phyloP scores from a whole-genome alignment of 2,797 vertebrate species.

The Peromyscus attwateri region DNA sequence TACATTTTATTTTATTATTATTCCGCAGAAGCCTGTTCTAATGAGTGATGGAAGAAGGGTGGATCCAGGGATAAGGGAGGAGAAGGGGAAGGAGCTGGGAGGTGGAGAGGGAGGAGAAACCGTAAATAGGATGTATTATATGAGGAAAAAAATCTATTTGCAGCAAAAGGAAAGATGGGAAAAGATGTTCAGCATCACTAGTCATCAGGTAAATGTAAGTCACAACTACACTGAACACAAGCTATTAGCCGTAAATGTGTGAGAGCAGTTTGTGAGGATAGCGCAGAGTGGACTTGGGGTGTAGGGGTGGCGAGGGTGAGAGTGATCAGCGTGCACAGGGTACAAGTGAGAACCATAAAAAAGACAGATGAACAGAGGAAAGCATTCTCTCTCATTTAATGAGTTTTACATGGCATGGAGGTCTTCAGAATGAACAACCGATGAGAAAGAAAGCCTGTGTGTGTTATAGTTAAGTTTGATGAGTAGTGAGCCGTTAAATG shows the following conservation, averaged over 20 bases:
- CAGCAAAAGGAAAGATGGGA: neutral
- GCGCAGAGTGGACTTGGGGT: neutral
- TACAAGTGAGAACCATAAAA: neutral
- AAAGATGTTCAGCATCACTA: neutral
- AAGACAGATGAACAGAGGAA: neutral
- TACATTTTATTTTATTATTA: neutral
- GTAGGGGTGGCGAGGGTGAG: neutral
- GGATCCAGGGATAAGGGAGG: neutral
- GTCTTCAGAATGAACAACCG: neutral
- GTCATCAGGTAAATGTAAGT: neutral
- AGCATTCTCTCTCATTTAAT: neutral
- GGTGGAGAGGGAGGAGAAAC: neutral
- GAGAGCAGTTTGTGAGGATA: neutral
- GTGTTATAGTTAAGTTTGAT: neutral
- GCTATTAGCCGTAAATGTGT: neutral
- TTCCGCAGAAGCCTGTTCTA: neutral
- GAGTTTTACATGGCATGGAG: neutral
- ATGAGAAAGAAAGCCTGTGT: neutral
- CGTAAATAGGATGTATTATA: neutral
- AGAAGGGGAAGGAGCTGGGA: neutral
- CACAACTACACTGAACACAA: neutral
- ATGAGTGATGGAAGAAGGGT: neutral
- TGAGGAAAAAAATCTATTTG: neutral
- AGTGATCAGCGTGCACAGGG: neutral
- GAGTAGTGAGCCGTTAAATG: neutral